Percentiles rank a stretch among this genome's conserved stretches.
phyloP scores from a whole-genome alignment of 1,140 invertebrate genomes.

The Lepidostoma basale region DNA sequence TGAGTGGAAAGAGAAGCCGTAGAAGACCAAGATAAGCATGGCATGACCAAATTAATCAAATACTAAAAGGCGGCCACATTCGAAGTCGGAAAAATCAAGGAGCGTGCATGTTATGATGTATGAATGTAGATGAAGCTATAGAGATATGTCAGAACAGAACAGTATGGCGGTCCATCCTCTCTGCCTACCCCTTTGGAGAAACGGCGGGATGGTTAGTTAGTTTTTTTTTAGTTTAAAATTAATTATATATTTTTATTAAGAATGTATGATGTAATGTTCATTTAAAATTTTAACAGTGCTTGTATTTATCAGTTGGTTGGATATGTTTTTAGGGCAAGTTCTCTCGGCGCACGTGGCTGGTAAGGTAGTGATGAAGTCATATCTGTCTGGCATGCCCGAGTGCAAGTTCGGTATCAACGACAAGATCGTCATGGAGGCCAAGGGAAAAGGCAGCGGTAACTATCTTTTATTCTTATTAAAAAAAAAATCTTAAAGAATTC shows the following conservation, averaged over 20 bases:
- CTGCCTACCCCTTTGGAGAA: no score
- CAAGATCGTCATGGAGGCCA: conserved; percentile 98
- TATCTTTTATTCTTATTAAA: conserved; percentile 11
- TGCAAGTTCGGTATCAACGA: conserved; percentile 99
- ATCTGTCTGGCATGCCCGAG: conserved; percentile 99
- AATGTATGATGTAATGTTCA: not conserved
- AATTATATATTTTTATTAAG: not conserved
- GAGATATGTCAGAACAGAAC: no score
- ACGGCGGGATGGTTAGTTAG: no score
- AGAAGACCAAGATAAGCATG: no score
- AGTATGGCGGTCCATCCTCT: no score
- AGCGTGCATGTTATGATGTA: no score
- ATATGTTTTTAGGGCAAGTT: conserved; percentile 85
- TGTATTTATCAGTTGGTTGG: not conserved
- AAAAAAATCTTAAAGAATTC: no score
- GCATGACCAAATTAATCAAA: no score
- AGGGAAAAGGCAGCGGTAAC: conserved; percentile 74
- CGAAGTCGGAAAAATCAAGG: no score
- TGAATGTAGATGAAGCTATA: no score
- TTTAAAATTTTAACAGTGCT: not conserved
- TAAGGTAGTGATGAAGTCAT: conserved; percentile 99
- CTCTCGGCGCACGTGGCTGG: conserved; percentile 98
- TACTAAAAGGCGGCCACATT: no score
- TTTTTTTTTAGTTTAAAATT: not conserved
- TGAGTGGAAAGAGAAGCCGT: no score